Base-by-base conservation (phyloP, 2,113 vertebrate genomes). In the Megaleporinus macrocephalus region DNA sequence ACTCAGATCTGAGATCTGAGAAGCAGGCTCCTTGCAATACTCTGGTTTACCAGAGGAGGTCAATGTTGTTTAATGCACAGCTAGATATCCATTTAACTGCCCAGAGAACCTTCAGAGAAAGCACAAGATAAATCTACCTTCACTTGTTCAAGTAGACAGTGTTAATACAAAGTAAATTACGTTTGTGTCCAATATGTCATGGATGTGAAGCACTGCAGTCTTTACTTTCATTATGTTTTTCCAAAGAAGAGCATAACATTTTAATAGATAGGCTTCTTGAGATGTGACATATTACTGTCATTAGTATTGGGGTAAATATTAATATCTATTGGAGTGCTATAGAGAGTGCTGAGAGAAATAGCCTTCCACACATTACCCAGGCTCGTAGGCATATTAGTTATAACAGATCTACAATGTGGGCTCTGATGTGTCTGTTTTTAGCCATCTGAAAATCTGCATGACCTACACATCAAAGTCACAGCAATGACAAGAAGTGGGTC, bases 401-500 rank as follows among this genome's bases (percentile, higher is more conserved):
- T 55, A 57, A 68, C 30, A 36, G 30, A 70, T 44, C n/a, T 24
- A n/a, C 18, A 22, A 27, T 33, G 22, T 62, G 63, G 27, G 49
- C 65, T 62, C n/a, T 65, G 61, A 62, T 26, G 26, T 77, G 61
- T 55, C 65, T 47, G 33, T 71, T 77, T 78, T 63, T 72, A 78
- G 66, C 41, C 26, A 5, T 62, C 33, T 70, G 49, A 76, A 41
- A 68, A 47, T 36, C 16, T 20, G 22, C 27, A 49, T 49, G 11
- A 62, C 29, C 33, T 57, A 63, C 20, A 77, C 5, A 55, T 71
- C 81, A 72, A 72, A 53, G 74, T 47, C 73, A 76, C 9, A 26
- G 65, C 65, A 83, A 83, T 83, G 66, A 72, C 68, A 53, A 72
- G 41, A 77, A 77, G 33, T 71, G 22, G 74, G 65, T 18, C 53